These are phyloP conservation scores for Rousettus leschenaultii DNA, from an alignment of 2,113 vertebrate genomes.

Conservation along the genomic window DNA sequence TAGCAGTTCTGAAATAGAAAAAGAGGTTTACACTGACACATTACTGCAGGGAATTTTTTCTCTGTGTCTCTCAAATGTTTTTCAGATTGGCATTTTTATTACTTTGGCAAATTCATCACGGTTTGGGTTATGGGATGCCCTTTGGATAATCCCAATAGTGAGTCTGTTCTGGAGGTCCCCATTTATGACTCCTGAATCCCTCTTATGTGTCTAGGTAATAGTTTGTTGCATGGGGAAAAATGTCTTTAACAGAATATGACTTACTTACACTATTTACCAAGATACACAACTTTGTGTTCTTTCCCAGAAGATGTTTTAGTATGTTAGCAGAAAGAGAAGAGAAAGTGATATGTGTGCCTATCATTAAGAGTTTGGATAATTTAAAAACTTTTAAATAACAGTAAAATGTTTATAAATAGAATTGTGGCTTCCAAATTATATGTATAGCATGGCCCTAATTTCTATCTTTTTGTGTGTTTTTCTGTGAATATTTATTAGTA, in stretches of 20 bases:
- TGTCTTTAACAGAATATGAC: background rate
- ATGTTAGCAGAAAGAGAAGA: background rate
- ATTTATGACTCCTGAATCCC: background rate
- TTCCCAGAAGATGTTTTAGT: background rate
- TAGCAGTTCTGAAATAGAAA: conserved; percentile 12
- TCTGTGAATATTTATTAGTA: background rate
- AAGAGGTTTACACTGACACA: background rate
- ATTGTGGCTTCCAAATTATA: background rate
- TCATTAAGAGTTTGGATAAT: conserved; percentile 1
- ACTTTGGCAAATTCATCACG: background rate
- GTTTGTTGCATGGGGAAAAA: background rate
- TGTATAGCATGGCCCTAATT: background rate
- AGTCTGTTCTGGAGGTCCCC: background rate
- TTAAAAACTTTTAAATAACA: background rate
- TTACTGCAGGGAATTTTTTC: background rate
- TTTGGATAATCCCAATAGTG: background rate
- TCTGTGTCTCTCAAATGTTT: background rate
- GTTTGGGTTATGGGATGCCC: background rate
- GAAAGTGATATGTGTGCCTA: background rate
- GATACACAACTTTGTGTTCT: background rate
- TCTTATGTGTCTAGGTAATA: background rate
- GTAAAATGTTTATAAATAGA: conserved; percentile 2
- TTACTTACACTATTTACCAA: background rate
- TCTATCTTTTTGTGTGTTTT: background rate
- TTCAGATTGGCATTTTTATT: background rate